Evolutionary conservation across 1,140 invertebrate genomes (phyloP).

Genomic region (Scaptomyza graminum): DNA sequence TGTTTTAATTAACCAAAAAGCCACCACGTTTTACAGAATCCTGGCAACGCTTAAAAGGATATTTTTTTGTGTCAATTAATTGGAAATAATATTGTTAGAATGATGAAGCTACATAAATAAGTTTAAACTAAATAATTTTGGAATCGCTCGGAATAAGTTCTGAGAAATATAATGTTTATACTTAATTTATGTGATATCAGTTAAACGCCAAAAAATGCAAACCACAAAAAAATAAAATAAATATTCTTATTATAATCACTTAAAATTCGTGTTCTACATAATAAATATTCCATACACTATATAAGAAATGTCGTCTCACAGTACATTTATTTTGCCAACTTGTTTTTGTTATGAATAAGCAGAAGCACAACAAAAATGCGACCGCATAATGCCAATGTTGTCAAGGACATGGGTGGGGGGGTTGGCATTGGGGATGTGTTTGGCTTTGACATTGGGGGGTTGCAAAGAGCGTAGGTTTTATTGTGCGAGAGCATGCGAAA

Average conservation of each 20-base stretch:
- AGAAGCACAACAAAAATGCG: slow-evolving; percentile 74
- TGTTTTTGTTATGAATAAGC: slow-evolving; percentile 74
- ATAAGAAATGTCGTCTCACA: neutral
- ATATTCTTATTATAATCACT: slow-evolving; percentile 1
- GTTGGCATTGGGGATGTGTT: neutral
- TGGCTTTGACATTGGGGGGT: slow-evolving; percentile 15
- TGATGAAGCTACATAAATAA: too few species aligned
- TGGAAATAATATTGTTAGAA: too few species aligned
- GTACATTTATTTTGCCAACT: neutral
- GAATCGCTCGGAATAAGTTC: too few species aligned
- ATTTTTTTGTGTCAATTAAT: neutral
- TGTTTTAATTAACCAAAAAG: slow-evolving; percentile 40
- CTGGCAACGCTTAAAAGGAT: slow-evolving; percentile 37
- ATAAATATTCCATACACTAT: neutral
- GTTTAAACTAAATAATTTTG: too few species aligned
- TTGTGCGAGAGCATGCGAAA: slow-evolving; percentile 37
- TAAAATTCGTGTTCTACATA: neutral
- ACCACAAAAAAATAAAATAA: neutral
- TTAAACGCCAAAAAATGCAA: too few species aligned
- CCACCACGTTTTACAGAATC: slow-evolving; percentile 25
- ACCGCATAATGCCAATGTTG: slow-evolving; percentile 42
- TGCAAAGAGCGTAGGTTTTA: slow-evolving; percentile 31
- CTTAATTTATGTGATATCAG: too few species aligned
- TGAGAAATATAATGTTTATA: too few species aligned
- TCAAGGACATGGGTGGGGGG: slow-evolving; percentile 56